Evolutionary conservation across 1,140 invertebrate genomes (phyloP).

Genomic region (Lordiphosa stackelbergi): DNA sequence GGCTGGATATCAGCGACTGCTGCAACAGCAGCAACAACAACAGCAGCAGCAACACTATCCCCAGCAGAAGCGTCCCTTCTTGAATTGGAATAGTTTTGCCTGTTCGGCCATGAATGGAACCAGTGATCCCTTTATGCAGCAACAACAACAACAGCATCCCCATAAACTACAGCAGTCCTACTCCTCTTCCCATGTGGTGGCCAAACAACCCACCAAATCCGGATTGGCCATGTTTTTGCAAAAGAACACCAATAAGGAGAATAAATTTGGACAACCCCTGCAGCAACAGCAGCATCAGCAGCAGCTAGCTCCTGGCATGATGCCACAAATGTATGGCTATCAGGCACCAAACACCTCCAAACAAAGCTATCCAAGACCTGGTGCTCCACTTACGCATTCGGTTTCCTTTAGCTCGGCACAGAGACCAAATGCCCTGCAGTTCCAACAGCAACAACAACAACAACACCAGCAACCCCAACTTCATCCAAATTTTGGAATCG

Average conservation of each 20-base stretch:
- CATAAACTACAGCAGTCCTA: conserved; percentile 65
- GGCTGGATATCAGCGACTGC: conserved; percentile 51
- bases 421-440: conserved; percentile 40
- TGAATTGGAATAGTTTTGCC: conserved; percentile 71
- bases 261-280: conserved; percentile 56
- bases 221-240: conserved; percentile 53
- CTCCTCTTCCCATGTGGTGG: conserved; percentile 57
- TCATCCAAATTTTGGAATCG: conserved; percentile 43
- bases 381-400: conserved; percentile 52
- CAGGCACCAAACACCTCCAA: conserved; percentile 21
- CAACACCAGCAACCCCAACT: conserved; percentile 14
- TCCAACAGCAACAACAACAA: conserved; percentile 36
- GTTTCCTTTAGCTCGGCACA: conserved; percentile 58
- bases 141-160: conserved; percentile 44
- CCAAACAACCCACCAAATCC: conserved; percentile 47
- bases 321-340: conserved; percentile 57
- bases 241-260: conserved; percentile 67
- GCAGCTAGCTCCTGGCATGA: conserved; percentile 32
- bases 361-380: conserved; percentile 28
- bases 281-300: conserved; percentile 42
- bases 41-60: conserved; percentile 52
- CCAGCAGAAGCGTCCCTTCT: conserved; percentile 65
- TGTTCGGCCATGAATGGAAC: conserved; percentile 61
- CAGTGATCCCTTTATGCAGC: conserved; percentile 67
- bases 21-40: conserved; percentile 46